A percentile compares a stretch with the other conserved stretches of the same genome.
Conservation (phyloP, 2,113 vertebrate species). For the Sinosuthora webbiana region DNA sequence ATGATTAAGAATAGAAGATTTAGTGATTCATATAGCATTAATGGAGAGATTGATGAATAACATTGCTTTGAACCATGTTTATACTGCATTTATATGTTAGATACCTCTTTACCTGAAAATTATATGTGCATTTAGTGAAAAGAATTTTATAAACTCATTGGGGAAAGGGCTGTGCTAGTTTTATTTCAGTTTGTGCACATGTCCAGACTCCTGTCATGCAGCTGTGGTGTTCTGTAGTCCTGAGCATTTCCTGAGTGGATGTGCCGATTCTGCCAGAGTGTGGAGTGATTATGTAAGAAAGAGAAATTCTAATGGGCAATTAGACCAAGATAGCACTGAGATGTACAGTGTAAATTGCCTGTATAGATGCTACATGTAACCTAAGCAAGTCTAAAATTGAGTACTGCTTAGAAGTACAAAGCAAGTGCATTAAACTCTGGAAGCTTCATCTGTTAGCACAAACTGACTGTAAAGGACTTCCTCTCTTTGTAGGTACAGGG, state of each 20-base stretch:
- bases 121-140: background rate
- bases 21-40: background rate
- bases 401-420: background rate
- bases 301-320: background rate
- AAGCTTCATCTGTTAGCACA: background rate
- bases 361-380: background rate
- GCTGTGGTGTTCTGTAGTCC: background rate
- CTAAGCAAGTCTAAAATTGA: background rate
- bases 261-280: background rate
- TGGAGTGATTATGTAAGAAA: background rate
- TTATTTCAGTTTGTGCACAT: background rate
- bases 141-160: background rate
- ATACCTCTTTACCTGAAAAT: background rate
- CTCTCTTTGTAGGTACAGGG: background rate
- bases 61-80: background rate
- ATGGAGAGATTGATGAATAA: background rate
- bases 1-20: background rate
- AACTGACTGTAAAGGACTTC: background rate
- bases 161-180: background rate
- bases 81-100: background rate
- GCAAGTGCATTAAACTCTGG: background rate
- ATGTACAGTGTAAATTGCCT: background rate
- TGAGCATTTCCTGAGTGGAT: background rate
- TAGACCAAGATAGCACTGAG: background rate
- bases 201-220: background rate